phyloP scores from a whole-genome alignment of 2,888 invertebrate species.

The Nephrotoma flavescens region DNA sequence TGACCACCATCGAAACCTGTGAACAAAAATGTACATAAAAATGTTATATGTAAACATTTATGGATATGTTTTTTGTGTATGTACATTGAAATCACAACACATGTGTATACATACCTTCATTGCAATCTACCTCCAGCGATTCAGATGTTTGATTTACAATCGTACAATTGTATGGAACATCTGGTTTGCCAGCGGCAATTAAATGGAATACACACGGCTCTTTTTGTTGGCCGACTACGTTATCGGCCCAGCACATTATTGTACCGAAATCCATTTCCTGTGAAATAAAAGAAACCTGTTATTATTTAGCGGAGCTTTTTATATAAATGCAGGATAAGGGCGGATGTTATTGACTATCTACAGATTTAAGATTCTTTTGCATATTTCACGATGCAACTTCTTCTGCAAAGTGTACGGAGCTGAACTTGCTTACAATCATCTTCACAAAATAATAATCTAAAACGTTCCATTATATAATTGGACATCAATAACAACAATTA shows the following conservation, averaged over 20 bases:
- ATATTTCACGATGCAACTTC: no score
- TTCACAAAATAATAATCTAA: no score
- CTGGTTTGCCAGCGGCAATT: constrained; percentile 64
- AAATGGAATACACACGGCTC: constrained; percentile 64
- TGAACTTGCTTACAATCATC: no score
- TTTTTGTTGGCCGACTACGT: constrained; percentile 52
- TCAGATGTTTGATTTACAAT: constrained; percentile 62
- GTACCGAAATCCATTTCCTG: constrained; percentile 63
- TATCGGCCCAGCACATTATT: constrained; percentile 60
- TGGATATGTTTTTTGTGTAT: neutral
- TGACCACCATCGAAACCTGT: constrained; percentile 60
- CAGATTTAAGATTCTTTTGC: no score
- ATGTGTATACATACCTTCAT: constrained; percentile 33
- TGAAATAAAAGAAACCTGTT: constrained; percentile 5
- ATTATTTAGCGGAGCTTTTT: neutral
- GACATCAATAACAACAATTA: no score
- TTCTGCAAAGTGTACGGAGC: no score
- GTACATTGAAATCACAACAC: neutral
- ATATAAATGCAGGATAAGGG: neutral
- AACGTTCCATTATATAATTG: no score
- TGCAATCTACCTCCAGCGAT: constrained; percentile 58
- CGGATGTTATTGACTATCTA: no score
- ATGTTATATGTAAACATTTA: neutral
- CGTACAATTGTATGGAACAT: constrained; percentile 62
- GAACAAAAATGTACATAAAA: constrained; percentile 7